A percentile compares a stretch with the other conserved stretches of the same genome.
These are phyloP conservation scores for Phasia obesa DNA, from an alignment of 2,888 invertebrate genomes.

Conservation along the genomic window DNA sequence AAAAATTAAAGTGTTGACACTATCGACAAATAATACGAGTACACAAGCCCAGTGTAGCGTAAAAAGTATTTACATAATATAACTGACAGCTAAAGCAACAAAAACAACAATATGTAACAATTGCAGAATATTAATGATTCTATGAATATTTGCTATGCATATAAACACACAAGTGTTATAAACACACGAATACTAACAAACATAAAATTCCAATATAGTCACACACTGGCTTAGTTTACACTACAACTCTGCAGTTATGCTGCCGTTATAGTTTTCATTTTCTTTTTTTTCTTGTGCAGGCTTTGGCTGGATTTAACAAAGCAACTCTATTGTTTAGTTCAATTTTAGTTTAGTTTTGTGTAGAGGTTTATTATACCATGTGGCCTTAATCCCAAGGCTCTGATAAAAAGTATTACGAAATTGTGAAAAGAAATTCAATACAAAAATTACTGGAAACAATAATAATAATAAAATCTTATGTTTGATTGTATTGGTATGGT, in stretches of 20 bases:
- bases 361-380: constrained; percentile 62
- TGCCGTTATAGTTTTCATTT: background rate
- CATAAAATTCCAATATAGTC: background rate
- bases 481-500: background rate
- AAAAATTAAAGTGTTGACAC: constrained; percentile 50
- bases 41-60: constrained; percentile 32
- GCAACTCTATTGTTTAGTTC: constrained; percentile 46
- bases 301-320: constrained; percentile 53
- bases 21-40: constrained; percentile 64
- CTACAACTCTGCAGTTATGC: background rate
- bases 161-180: background rate
- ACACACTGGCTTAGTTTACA: background rate
- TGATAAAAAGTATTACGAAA: constrained; percentile 52
- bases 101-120: constrained; percentile 27
- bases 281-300: constrained; percentile 6
- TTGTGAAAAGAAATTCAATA: constrained; percentile 51
- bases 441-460: constrained; percentile 38
- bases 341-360: constrained; percentile 52
- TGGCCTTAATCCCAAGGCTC: constrained; percentile 68
- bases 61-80: constrained; percentile 54
- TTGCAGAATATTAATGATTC: constrained; percentile 59
- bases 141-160: constrained; percentile 5
- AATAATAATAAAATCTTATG: constrained; percentile 34
- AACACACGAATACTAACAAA: background rate
- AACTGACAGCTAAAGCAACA: constrained; percentile 50